Percentiles rank a stretch among this genome's conserved stretches.
Conservation (phyloP, 2,113 vertebrate genomes). For the Okapia johnstoni region DNA sequence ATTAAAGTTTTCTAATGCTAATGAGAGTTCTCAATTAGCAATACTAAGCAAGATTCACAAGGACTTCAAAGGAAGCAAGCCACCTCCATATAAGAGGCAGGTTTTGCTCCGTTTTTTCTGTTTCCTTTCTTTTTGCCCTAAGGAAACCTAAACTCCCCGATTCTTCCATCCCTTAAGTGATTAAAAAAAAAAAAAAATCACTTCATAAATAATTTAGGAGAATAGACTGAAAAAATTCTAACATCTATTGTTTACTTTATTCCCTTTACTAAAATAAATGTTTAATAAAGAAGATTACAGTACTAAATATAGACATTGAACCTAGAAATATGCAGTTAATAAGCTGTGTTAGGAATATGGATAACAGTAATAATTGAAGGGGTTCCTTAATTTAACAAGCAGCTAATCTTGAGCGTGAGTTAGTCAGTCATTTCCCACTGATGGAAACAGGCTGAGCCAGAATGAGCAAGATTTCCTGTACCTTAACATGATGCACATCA, state of each 20-base stretch:
- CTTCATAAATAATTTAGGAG: slow-evolving; percentile 62
- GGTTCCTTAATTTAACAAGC: neutral
- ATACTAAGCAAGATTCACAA: slow-evolving; percentile 30
- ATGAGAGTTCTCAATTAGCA: slow-evolving; percentile 30
- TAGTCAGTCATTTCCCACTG: slow-evolving; percentile 1
- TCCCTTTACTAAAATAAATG: slow-evolving; percentile 36
- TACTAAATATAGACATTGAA: slow-evolving; percentile 65
- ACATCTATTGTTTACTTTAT: slow-evolving; percentile 50
- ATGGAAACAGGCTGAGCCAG: neutral
- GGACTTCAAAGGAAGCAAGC: slow-evolving; percentile 51
- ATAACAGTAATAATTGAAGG: slow-evolving; percentile 55
- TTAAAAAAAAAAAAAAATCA: slow-evolving; percentile 8
- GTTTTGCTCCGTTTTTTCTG: neutral
- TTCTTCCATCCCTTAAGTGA: neutral
- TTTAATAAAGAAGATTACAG: slow-evolving; percentile 64
- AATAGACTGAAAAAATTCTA: slow-evolving; percentile 34
- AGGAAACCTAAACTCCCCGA: neutral
- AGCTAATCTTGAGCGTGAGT: neutral
- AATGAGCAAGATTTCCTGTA: neutral
- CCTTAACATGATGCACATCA: neutral
- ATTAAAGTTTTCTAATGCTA: slow-evolving; percentile 51
- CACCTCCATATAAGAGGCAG: neutral
- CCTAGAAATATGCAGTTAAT: slow-evolving; percentile 68
- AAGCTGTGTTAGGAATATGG: slow-evolving; percentile 57
- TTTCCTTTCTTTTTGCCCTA: neutral